Evolutionary conservation across 2,888 invertebrate genomes (phyloP).

Genomic region (Mimachlamys varia): DNA sequence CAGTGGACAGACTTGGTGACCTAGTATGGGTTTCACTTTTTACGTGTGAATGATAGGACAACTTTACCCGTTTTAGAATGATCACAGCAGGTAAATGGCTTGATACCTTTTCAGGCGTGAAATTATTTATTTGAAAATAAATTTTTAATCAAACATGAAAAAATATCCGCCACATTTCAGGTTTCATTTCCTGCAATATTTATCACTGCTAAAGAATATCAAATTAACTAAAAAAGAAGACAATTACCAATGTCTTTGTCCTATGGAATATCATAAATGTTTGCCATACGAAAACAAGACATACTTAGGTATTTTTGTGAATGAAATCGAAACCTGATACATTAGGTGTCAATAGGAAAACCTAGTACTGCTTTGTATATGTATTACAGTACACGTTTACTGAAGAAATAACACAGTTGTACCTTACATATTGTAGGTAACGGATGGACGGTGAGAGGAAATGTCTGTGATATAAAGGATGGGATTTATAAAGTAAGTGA

Average conservation of each 20-base stretch:
- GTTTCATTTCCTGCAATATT: background rate
- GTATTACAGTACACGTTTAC: no score
- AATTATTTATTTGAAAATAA: background rate
- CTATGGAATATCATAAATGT: background rate
- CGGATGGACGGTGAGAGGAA: no score
- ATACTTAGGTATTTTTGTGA: background rate
- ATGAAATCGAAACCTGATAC: no score
- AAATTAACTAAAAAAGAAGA: background rate
- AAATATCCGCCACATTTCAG: background rate
- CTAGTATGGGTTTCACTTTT: no score
- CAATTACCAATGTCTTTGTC: background rate
- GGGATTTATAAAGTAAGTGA: no score
- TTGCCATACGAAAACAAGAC: background rate
- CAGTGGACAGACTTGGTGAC: no score
- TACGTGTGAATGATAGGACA: background rate
- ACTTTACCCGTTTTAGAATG: background rate
- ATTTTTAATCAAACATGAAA: slow-evolving; percentile 1
- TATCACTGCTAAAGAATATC: background rate
- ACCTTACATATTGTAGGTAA: no score
- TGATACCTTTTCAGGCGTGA: background rate
- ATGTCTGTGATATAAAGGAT: no score
- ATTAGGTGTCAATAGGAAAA: no score
- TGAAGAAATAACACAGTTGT: no score
- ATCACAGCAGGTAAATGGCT: background rate
- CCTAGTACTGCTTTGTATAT: no score